Evolutionary conservation across 2,797 vertebrate genomes (phyloP), one percentile per base, ranked within the genome.

Genomic region (Myiotriccus ornatus): DNA sequence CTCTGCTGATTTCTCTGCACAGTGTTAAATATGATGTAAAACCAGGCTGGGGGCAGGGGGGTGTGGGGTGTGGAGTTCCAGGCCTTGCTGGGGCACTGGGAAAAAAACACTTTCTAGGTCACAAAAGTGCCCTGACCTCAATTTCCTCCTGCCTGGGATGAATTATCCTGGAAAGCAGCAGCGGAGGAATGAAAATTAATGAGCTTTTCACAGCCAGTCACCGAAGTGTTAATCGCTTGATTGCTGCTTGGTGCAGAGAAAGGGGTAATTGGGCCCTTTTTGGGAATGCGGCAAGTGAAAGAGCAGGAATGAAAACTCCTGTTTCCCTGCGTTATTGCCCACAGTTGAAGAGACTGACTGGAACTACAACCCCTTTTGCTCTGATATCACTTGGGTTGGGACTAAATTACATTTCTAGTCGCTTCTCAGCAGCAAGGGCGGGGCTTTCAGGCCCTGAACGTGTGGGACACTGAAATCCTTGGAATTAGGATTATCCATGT

Each of bases 191-290:
- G 73, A n/a, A 82, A 89, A 86, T 86, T 64, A 78, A 90, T 50
- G 89, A 93, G 89, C 87, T 87, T 84, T 81, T 90, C 65, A 25
- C 70, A 65, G 76, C 44, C 14, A 39, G 84, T 71, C 89, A 88
- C 53, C 67, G 79, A 84, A 89, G 86, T 95, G 85, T 95, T 93
- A 92, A 93, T 97, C 60, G 85, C 94, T 91, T 78, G 84, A 92
- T 89, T 92, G 92, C 79, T 86, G 82, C 59, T 49, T 84, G 74
- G 73, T 81, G 92, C 27, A 67, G 81, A 91, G 87, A 82, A 87
- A 63, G 69, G n/a, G 91, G 3, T 93, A 95, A 91, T 90, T 96
- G 87, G 87, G 53, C 81, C 86, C 53, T 62, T 78, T 82, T 70
- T 76, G 75, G 89, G 47, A 74, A 15, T 34, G 22, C n/a, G 64